phyloP scores from a whole-genome alignment of 92 coral and sea anemone species.

The Umimayanthus kanabou region DNA sequence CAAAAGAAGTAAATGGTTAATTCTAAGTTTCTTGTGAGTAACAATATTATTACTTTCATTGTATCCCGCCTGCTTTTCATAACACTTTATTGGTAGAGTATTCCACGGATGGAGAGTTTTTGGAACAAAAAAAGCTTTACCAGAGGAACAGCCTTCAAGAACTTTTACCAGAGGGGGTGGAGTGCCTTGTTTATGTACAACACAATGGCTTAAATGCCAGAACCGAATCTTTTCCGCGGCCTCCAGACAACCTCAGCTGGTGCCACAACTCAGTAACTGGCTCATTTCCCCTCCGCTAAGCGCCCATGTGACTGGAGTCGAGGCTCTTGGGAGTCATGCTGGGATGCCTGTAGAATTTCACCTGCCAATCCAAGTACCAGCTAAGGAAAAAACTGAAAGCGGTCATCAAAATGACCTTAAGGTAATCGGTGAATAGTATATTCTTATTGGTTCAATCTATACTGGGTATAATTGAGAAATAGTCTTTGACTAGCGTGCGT shows the following conservation, averaged over 20 bases:
- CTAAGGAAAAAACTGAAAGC: background rate
- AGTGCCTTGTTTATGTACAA: background rate
- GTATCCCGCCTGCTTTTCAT: too few relatives aligned
- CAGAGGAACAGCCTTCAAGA: too few relatives aligned
- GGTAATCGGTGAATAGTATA: background rate
- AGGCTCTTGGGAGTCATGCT: conserved; percentile 33
- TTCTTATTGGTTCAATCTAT: too few relatives aligned
- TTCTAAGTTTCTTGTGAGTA: too few relatives aligned
- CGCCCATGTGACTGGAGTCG: conserved; percentile 20
- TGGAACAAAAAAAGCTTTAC: too few relatives aligned
- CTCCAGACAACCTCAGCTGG: conserved; percentile 23
- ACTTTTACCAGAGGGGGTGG: background rate
- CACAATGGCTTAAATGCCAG: conserved; percentile 2
- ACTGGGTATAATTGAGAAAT: too few relatives aligned
- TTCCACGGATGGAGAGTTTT: too few relatives aligned
- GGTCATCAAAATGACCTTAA: background rate
- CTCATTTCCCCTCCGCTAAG: background rate
- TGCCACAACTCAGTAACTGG: conserved; percentile 36
- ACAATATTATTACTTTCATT: too few relatives aligned
- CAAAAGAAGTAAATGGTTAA: too few relatives aligned
- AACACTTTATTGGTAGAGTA: too few relatives aligned
- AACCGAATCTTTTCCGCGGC: background rate
- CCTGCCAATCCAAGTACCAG: background rate
- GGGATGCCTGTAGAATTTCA: conserved; percentile 21
- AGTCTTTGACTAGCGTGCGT: too few relatives aligned